A percentile compares a stretch with the other conserved stretches of the same genome.
phyloP scores from a whole-genome alignment of 2,888 invertebrate genomes.

The Drosophila conformis region DNA sequence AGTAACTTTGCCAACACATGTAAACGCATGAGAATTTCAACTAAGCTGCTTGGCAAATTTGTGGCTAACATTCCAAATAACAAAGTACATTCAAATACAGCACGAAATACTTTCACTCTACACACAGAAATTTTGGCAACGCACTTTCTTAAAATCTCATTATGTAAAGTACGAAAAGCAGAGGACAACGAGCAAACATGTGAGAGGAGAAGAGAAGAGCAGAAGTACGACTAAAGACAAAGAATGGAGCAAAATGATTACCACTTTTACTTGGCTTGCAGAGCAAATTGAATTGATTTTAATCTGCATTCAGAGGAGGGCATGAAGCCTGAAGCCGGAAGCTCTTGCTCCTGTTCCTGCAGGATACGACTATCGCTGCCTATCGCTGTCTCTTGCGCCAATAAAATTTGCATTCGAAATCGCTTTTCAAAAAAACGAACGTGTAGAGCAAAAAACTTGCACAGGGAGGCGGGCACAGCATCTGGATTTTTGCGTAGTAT shows the following conservation, averaged over 20 bases:
- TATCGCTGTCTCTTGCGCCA: slow-evolving; percentile 49
- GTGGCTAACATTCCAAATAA: slow-evolving; percentile 40
- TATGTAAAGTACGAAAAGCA: slow-evolving; percentile 65
- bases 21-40: slow-evolving; percentile 26
- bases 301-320: slow-evolving; percentile 58
- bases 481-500: slow-evolving; percentile 27
- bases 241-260: slow-evolving; percentile 65
- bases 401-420: slow-evolving; percentile 79
- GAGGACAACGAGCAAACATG: slow-evolving; percentile 1
- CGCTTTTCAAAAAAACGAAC: slow-evolving; percentile 57
- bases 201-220: background rate
- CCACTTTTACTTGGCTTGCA: slow-evolving; percentile 72
- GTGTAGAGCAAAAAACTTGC: slow-evolving; percentile 31
- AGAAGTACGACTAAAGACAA: slow-evolving; percentile 61
- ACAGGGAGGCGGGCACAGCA: slow-evolving; percentile 34
- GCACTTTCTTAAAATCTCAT: slow-evolving; percentile 74
- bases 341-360: slow-evolving; percentile 7
- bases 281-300: slow-evolving; percentile 80
- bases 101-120: background rate
- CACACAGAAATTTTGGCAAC: slow-evolving; percentile 5
- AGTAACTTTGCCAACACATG: slow-evolving; percentile 33
- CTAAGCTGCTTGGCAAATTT: slow-evolving; percentile 52
- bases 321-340: slow-evolving; percentile 1
- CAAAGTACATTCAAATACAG: slow-evolving; percentile 26
- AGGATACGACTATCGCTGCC: slow-evolving; percentile 7